Evolutionary conservation across 2,797 vertebrate genomes (phyloP).

Genomic region (Epinephelus coioides): DNA sequence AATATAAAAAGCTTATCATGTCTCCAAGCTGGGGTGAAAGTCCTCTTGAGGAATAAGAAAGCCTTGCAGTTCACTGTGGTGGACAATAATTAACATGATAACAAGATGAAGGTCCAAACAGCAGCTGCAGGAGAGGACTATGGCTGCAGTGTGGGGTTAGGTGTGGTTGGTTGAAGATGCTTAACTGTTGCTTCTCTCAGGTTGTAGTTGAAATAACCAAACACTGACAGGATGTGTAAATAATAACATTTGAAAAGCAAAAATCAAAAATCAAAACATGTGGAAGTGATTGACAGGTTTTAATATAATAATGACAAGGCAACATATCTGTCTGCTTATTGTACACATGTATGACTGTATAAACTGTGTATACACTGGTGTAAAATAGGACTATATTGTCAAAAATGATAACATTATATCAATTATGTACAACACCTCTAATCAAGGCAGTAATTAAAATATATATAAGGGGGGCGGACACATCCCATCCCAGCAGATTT

Average conservation of each 20-base stretch:
- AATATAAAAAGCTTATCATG: neutral
- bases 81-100: slow-evolving; percentile 19
- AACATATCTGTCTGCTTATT: neutral
- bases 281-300: neutral
- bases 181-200: neutral
- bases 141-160: neutral
- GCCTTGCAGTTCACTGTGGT: neutral
- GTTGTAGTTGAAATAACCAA: neutral
- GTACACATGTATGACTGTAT: neutral
- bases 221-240: neutral
- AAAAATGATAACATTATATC: neutral
- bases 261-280: neutral
- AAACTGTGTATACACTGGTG: neutral
- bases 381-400: neutral
- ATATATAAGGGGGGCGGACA: no score
- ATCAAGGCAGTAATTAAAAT: neutral
- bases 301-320: neutral
- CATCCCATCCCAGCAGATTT: no score
- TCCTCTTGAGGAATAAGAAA: slow-evolving; percentile 6
- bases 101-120: slow-evolving; percentile 3
- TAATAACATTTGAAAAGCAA: neutral
- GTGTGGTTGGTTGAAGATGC: neutral
- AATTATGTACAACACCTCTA: neutral
- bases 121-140: neutral
- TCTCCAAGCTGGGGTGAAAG: slow-evolving; percentile 16